Evolutionary conservation across 2,797 vertebrate species (phyloP), one percentile per base, ranked within the genome.

Genomic region (Hemitrygon akajei): DNA sequence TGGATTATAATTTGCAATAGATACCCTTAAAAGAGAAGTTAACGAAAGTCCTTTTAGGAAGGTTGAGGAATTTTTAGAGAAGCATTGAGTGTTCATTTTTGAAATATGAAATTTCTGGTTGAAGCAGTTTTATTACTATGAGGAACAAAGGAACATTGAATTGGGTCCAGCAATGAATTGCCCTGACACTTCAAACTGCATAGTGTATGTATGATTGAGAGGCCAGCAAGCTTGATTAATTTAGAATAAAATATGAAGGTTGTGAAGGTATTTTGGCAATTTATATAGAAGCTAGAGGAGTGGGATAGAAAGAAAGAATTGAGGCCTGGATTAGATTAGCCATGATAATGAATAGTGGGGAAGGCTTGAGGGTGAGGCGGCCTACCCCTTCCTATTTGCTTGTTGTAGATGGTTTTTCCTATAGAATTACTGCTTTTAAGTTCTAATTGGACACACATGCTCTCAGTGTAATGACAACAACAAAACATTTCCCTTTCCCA

Each of bases 91-190:
- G 7, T 34, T n/a, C 60, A 34, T 89, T 27, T 47, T 66, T 34
- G 66, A 89, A 63, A 16, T 16, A 20, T 60, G 18, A 34, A 66
- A 89, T 47, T 11, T 86, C 25, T 86, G 11, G 22, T 47, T 86
- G 82, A 86, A 56, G 58, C 25, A 58, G 47, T 86, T 60, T 87
- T 87, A 40, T 60, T 87, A 60, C 60, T 87, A 56, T 87, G 84
- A 60, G 56, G 56, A 84, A 84, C 60, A 58, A 87, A 30, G 86
- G 30, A 34, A 22, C 1, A 66, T 89, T 66, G 86, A 66, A 60
- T 87, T 87, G 58, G 30, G 58, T 87, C 58, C 84, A 63, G 58
- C 30, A n/a, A 66, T 89, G 60, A 34, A 66, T 34, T 89, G 58
- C 20, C n/a, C 22, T n/a, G 5, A 6, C 27, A n/a, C 86, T 89